Percentiles rank a stretch among this genome's conserved stretches.
phyloP scores from a whole-genome alignment of 2,113 vertebrate species.

The Pantherophis guttatus region DNA sequence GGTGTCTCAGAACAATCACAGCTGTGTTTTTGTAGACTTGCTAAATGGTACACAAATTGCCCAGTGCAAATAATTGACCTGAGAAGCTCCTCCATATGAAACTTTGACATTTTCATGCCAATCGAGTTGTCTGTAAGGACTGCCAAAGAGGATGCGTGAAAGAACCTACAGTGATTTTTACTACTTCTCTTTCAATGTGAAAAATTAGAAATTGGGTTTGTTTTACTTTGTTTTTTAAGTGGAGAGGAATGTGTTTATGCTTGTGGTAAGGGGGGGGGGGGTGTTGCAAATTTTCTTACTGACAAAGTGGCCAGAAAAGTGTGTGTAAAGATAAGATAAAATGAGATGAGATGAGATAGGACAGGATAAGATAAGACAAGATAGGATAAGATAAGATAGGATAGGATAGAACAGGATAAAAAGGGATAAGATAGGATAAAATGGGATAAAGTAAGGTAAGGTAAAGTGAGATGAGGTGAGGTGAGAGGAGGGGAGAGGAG shows the following conservation, averaged over 20 bases:
- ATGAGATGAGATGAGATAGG: too few species aligned
- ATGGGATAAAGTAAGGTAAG: too few species aligned
- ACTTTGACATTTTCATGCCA: too few species aligned
- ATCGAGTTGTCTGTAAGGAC: not conserved
- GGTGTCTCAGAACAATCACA: slow-evolving; percentile 14
- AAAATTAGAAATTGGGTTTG: not conserved
- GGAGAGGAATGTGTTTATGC: not conserved
- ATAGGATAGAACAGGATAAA: too few species aligned
- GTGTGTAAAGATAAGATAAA: not conserved
- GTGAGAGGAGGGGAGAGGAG: too few species aligned
- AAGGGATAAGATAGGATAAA: too few species aligned
- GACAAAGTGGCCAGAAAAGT: not conserved
- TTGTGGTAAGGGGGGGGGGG: not conserved
- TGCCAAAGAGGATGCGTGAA: not conserved
- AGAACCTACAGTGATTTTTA: not conserved
- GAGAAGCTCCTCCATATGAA: not conserved
- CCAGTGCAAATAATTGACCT: not conserved
- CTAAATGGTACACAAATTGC: not conserved
- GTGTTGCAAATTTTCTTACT: not conserved
- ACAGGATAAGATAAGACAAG: too few species aligned
- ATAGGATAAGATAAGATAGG: too few species aligned
- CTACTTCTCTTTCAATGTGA: not conserved
- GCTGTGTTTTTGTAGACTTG: not conserved
- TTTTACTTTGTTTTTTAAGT: not conserved
- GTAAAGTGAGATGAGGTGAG: too few species aligned